Evolutionary conservation across 2,888 invertebrate genomes (phyloP).

Genomic region (Acronicta alni): DNA sequence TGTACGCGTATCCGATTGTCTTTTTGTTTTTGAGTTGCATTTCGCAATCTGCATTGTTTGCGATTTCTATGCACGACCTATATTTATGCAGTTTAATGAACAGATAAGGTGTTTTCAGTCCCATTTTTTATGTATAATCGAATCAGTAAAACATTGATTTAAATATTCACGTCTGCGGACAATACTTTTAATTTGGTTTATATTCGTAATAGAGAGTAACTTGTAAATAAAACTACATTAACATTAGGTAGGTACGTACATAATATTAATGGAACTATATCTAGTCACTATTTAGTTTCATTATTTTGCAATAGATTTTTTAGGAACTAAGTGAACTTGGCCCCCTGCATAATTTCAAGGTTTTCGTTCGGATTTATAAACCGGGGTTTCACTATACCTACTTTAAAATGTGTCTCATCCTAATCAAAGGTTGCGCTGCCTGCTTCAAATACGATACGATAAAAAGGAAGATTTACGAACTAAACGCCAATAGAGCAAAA

Average conservation of each 20-base stretch:
- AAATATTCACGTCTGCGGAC: neutral
- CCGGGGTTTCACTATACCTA: neutral
- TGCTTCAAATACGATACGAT: no score
- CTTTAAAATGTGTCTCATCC: no score
- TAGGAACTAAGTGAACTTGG: slow-evolving; percentile 7
- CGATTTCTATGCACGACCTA: slow-evolving; percentile 62
- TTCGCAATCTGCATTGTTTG: slow-evolving; percentile 78
- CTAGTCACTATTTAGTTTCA: no score
- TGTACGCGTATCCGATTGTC: slow-evolving; percentile 66
- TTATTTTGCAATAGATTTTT: no score
- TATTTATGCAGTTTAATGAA: slow-evolving; percentile 44
- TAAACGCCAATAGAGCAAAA: no score
- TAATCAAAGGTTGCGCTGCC: no score
- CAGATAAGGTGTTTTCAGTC: slow-evolving; percentile 7
- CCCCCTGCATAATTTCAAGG: slow-evolving; percentile 6
- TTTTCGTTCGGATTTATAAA: slow-evolving; percentile 43
- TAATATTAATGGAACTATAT: no score
- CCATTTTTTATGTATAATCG: slow-evolving; percentile 1
- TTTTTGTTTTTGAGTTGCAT: slow-evolving; percentile 75
- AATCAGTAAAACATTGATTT: slow-evolving; percentile 4
- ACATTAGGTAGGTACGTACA: no score
- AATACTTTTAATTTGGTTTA: no score
- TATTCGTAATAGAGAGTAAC: no score
- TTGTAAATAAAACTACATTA: no score
- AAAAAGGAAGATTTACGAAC: no score